These are phyloP conservation scores for Oncorhynchus tshawytscha DNA, from an alignment of 2,113 vertebrate species.

Conservation along the genomic window DNA sequence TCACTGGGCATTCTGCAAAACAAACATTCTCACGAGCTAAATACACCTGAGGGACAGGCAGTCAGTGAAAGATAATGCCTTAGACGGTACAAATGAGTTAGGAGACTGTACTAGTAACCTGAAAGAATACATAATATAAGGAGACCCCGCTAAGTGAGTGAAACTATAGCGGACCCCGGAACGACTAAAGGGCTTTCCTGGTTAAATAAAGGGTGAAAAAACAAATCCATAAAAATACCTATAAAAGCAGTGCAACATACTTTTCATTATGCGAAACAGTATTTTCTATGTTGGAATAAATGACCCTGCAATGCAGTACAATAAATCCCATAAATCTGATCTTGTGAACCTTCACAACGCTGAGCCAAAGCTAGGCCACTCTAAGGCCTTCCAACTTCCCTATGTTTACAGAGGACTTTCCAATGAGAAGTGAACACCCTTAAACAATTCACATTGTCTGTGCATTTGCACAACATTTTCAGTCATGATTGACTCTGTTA, in stretches of 20 bases:
- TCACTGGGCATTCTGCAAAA: too few species aligned
- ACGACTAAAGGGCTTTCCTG: neutral
- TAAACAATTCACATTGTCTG: slow-evolving; percentile 35
- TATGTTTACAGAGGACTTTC: slow-evolving; percentile 22
- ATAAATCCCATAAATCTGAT: too few species aligned
- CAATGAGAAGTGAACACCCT: slow-evolving; percentile 26
- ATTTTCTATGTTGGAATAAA: too few species aligned
- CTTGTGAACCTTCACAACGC: too few species aligned
- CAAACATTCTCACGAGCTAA: neutral
- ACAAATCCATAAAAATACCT: too few species aligned
- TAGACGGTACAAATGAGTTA: neutral
- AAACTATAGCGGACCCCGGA: neutral
- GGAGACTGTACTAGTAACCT: neutral
- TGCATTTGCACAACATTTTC: slow-evolving; percentile 18
- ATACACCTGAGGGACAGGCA: neutral
- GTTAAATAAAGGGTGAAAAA: too few species aligned
- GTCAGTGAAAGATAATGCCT: neutral
- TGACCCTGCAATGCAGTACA: too few species aligned
- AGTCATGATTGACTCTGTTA: slow-evolving; percentile 11
- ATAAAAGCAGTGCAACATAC: too few species aligned
- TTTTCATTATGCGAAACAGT: too few species aligned
- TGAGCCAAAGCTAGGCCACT: neutral
- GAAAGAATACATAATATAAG: neutral
- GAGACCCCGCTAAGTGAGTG: neutral
- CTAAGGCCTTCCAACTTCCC: neutral